Evolutionary conservation across 2,888 invertebrate genomes (phyloP).

Genomic region (Hetaerina titia): DNA sequence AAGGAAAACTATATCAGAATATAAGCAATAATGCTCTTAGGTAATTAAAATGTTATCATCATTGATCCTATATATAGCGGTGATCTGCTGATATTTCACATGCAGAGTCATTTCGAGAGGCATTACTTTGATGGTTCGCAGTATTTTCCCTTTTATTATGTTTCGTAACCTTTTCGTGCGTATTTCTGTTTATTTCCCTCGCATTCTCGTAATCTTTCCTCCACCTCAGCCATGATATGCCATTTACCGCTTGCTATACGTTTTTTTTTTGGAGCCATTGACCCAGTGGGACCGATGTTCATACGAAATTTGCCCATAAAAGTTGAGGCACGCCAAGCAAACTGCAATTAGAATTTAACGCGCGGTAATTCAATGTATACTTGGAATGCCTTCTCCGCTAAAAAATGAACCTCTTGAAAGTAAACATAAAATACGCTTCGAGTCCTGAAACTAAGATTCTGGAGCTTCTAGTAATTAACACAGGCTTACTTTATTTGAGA

Average conservation of each 20-base stretch:
- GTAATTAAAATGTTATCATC: too few relatives aligned
- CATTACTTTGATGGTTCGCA: neutral
- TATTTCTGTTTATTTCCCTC: neutral
- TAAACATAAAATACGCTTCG: too few relatives aligned
- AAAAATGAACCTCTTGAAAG: too few relatives aligned
- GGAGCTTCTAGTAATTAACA: too few relatives aligned
- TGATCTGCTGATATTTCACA: neutral
- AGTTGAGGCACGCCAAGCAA: neutral
- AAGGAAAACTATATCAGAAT: too few relatives aligned
- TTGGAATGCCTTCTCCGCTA: neutral
- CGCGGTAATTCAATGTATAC: neutral
- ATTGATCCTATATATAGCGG: neutral
- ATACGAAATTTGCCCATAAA: neutral
- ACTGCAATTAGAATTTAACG: neutral
- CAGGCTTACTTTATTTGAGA: too few relatives aligned
- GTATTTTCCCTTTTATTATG: neutral
- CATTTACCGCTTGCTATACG: neutral
- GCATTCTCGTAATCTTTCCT: neutral
- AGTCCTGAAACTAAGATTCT: too few relatives aligned
- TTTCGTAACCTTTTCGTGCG: neutral
- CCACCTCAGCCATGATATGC: neutral
- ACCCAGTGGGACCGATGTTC: neutral
- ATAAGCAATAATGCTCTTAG: too few relatives aligned
- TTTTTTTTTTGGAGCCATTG: neutral
- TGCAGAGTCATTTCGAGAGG: neutral